Evolutionary conservation across 2,797 vertebrate genomes (phyloP).

Genomic region (Taeniopygia guttata): DNA sequence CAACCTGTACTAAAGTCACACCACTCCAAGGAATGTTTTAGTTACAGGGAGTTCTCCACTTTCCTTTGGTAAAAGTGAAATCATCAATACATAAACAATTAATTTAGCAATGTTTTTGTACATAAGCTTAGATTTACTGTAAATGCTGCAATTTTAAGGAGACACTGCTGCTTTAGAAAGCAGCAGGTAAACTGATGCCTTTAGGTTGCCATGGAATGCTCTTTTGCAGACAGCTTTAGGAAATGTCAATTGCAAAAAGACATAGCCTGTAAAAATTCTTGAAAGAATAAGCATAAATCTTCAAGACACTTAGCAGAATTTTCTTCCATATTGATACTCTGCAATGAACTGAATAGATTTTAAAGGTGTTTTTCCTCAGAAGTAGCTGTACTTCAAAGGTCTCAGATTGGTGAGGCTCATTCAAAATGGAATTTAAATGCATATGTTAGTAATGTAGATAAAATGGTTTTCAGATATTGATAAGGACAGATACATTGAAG

Average conservation of each 20-base stretch:
- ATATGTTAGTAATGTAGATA: neutral
- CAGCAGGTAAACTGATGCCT: neutral
- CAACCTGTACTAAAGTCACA: neutral
- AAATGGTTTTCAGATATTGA: neutral
- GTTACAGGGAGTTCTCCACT: neutral
- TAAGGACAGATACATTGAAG: neutral
- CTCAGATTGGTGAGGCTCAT: neutral
- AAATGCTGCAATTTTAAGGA: neutral
- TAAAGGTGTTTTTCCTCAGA: neutral
- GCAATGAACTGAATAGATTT: neutral
- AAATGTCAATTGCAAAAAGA: neutral
- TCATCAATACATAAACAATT: neutral
- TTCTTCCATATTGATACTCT: neutral
- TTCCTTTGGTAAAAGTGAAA: neutral
- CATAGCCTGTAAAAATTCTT: neutral
- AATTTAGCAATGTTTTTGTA: neutral
- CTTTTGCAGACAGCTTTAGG: neutral
- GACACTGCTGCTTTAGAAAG: neutral
- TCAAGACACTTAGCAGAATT: neutral
- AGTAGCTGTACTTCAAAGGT: neutral
- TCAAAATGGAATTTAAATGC: neutral
- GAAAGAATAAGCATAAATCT: neutral
- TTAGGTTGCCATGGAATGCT: neutral
- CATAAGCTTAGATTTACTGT: neutral
- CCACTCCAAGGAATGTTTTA: neutral